Conservation (phyloP, 2,797 vertebrate species). For the Picus viridis region DNA sequence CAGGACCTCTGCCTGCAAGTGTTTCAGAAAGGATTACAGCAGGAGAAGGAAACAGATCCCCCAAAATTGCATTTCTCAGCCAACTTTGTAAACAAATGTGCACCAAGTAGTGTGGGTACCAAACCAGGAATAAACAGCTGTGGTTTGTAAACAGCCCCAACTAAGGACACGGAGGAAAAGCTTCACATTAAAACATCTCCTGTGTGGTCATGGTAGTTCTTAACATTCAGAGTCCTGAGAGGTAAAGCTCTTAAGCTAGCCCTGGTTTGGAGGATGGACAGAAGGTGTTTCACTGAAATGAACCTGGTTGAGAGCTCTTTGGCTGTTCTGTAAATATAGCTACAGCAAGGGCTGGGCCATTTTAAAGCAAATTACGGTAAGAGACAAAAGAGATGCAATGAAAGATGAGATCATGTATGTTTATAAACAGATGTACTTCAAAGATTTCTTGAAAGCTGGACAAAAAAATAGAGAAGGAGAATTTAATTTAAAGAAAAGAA, state of each 20-base stretch:
- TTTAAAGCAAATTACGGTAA: not conserved
- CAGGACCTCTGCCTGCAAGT: not conserved
- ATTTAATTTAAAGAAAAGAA: constrained; percentile 15
- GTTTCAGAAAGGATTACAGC: not conserved
- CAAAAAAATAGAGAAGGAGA: not conserved
- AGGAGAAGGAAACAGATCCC: not conserved
- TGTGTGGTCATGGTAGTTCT: rapidly evolving
- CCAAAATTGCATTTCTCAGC: not conserved
- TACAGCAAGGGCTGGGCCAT: not conserved
- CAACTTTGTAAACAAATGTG: not conserved
- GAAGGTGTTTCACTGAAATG: not conserved
- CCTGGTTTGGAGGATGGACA: not conserved
- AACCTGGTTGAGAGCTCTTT: not conserved
- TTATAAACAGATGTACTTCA: constrained; percentile 12
- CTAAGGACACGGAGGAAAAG: not conserved
- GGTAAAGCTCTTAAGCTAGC: not conserved
- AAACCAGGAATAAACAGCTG: not conserved
- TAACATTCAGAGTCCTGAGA: rapidly evolving
- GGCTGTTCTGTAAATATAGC: not conserved
- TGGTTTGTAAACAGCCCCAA: not conserved
- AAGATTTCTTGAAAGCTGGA: not conserved
- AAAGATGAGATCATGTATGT: not conserved
- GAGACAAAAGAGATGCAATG: not conserved
- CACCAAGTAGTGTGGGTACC: not conserved
- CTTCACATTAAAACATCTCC: not conserved